These are phyloP conservation scores for Cephonodes hylas DNA, from an alignment of 2,888 invertebrate species.

Conservation along the genomic window DNA sequence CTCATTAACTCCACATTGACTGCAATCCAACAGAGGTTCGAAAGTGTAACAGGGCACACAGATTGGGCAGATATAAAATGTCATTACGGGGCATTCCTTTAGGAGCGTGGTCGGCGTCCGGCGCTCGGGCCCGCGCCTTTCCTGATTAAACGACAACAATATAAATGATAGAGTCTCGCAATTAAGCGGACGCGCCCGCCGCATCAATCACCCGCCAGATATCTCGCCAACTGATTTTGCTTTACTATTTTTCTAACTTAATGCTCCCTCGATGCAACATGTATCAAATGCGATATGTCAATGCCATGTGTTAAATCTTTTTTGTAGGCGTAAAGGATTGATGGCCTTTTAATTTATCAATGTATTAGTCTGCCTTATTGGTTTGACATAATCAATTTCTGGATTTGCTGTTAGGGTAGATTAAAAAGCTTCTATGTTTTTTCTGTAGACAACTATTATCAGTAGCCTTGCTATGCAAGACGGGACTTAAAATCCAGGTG, in stretches of 20 bases:
- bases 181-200: constrained; percentile 51
- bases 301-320: not conserved
- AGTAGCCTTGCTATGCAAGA: no score
- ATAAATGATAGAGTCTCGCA: constrained; percentile 63
- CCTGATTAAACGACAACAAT: constrained; percentile 65
- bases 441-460: no score
- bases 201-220: constrained; percentile 58
- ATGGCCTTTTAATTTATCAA: no score
- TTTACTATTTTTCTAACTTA: constrained; percentile 10
- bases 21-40: not conserved
- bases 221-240: constrained; percentile 51
- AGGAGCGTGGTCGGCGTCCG: not conserved
- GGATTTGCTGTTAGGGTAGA: no score
- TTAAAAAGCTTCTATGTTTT: no score
- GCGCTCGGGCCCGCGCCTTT: constrained; percentile 17
- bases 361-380: no score
- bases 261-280: not conserved
- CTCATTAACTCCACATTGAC: not conserved
- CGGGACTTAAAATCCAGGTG: no score
- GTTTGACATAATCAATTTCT: no score
- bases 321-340: not conserved
- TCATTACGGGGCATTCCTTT: constrained; percentile 10
- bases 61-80: constrained; percentile 8
- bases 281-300: constrained; percentile 9
- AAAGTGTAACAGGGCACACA: not conserved